phyloP scores from a whole-genome alignment of 2,888 invertebrate genomes.

The Anticlea derivata region DNA sequence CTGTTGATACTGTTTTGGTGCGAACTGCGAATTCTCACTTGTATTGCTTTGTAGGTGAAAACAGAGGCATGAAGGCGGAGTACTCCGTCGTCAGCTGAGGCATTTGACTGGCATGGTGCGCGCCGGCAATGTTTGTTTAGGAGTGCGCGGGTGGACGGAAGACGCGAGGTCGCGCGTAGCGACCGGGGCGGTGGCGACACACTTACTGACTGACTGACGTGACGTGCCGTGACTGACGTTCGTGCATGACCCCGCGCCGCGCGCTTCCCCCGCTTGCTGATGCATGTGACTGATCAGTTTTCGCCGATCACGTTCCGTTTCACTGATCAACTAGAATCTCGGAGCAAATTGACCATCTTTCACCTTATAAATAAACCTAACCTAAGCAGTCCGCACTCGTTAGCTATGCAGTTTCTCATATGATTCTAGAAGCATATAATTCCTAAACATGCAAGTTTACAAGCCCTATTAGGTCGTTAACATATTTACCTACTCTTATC shows the following conservation, averaged over 20 bases:
- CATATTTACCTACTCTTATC: no score
- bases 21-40: constrained; percentile 58
- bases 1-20: constrained; percentile 14
- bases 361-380: background rate
- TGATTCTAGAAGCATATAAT: no score
- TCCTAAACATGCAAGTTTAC: no score
- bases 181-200: constrained; percentile 35
- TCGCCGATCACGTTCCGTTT: constrained; percentile 19
- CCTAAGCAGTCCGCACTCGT: no score
- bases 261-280: constrained; percentile 33
- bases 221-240: constrained; percentile 22
- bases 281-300: constrained; percentile 25
- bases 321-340: constrained; percentile 1
- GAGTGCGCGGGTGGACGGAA: constrained; percentile 51
- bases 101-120: constrained; percentile 65
- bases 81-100: constrained; percentile 62
- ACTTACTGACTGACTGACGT: constrained; percentile 33
- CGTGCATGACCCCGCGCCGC: constrained; percentile 36
- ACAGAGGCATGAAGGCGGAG: constrained; percentile 73
- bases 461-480: no score
- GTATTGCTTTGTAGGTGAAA: constrained; percentile 63
- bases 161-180: constrained; percentile 31
- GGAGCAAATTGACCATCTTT: background rate
- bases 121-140: constrained; percentile 68
- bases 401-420: no score